phyloP scores from a whole-genome alignment of 2,797 vertebrate species.

The Enteromius mattozi region DNA sequence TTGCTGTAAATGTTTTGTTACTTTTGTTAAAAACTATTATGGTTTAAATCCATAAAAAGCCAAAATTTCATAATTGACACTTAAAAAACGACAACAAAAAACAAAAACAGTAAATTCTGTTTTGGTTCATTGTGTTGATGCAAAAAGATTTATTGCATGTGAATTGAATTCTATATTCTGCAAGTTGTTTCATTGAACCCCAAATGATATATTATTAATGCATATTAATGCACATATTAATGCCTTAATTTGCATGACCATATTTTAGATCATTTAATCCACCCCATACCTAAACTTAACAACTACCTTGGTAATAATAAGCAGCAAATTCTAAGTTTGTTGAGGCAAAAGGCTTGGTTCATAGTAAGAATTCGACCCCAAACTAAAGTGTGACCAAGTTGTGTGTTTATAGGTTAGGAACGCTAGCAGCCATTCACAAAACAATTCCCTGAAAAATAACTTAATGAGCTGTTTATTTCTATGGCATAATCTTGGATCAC shows the following conservation, averaged over 20 bases:
- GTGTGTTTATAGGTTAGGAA: neutral
- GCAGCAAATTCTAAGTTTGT: neutral
- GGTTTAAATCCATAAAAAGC: neutral
- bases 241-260: neutral
- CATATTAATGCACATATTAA: neutral
- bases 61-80: neutral
- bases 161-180: neutral
- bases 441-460: neutral
- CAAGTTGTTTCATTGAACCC: neutral
- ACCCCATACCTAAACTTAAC: neutral
- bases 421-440: neutral
- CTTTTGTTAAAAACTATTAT: neutral
- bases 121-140: neutral
- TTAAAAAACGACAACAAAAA: neutral
- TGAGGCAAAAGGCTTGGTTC: neutral
- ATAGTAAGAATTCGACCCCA: neutral
- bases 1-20: neutral
- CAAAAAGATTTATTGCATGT: neutral
- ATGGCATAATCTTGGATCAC: constrained; percentile 36
- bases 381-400: neutral
- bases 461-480: constrained; percentile 31
- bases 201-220: neutral
- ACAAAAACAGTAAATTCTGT: neutral
- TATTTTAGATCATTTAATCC: neutral
- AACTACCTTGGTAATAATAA: neutral